Percentiles rank a stretch among this genome's conserved stretches.
phyloP scores from a whole-genome alignment of 1,140 invertebrate genomes.

The Heliconius nattereri region DNA sequence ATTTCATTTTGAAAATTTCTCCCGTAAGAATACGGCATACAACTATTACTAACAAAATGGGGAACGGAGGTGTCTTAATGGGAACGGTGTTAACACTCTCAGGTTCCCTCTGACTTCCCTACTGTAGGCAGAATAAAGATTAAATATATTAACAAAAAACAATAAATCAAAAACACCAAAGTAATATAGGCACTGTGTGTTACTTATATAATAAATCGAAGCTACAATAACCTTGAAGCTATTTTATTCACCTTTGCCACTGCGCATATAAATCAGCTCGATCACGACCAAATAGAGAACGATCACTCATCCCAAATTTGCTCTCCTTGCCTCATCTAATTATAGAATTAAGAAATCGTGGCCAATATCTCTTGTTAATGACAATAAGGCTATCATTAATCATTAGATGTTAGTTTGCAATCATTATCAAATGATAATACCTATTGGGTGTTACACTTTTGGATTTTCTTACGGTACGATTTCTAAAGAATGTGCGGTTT shows the following conservation, averaged over 20 bases:
- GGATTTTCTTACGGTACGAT: conserved; percentile 26
- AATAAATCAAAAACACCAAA: neutral
- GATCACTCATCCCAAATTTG: conserved; percentile 61
- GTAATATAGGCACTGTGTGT: conserved; percentile 4
- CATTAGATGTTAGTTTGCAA: conserved; percentile 66
- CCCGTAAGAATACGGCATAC: too few species aligned
- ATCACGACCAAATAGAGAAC: conserved; percentile 25
- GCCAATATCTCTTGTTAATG: conserved; percentile 66
- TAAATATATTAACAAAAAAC: neutral
- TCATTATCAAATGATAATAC: conserved; percentile 65
- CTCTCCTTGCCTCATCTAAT: conserved; percentile 66
- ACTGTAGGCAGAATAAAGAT: too few species aligned
- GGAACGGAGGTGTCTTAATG: too few species aligned
- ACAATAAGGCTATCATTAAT: conserved; percentile 76
- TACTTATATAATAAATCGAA: conserved; percentile 1
- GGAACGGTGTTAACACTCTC: too few species aligned
- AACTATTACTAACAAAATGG: too few species aligned
- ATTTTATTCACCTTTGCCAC: conserved; percentile 9
- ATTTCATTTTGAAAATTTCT: too few species aligned
- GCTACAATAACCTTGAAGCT: neutral
- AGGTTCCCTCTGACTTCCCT: too few species aligned
- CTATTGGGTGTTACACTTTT: conserved; percentile 64
- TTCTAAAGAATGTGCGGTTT: neutral
- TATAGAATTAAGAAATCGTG: conserved; percentile 76
- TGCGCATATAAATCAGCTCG: conserved; percentile 23